Evolutionary conservation across 2,888 invertebrate genomes (phyloP).

Genomic region (Tetropium fuscum): DNA sequence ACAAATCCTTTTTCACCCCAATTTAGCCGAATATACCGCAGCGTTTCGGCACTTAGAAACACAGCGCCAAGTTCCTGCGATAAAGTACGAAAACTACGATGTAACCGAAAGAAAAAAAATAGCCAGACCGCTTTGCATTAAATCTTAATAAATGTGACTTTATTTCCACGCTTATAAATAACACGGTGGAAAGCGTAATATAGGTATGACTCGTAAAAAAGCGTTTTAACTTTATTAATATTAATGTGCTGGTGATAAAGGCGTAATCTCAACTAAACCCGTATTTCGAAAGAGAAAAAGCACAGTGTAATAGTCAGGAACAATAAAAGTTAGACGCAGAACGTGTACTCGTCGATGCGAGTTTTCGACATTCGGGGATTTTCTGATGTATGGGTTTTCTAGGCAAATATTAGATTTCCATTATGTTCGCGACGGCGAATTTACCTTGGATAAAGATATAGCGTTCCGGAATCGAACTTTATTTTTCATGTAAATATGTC

Average conservation of each 20-base stretch:
- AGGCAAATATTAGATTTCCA: constrained; percentile 22
- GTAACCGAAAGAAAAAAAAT: constrained; percentile 24
- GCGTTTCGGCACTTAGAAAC: too few species aligned
- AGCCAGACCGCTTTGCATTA: constrained; percentile 27
- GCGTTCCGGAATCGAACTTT: constrained; percentile 11
- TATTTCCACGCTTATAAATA: constrained; percentile 50
- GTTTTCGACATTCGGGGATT: constrained; percentile 1
- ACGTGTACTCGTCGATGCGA: neutral
- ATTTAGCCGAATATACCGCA: too few species aligned
- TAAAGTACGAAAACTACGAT: neutral
- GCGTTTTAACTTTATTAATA: constrained; percentile 56
- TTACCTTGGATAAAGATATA: constrained; percentile 5
- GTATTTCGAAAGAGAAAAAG: constrained; percentile 34
- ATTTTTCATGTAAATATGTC: constrained; percentile 6
- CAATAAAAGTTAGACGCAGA: neutral
- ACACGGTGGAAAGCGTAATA: constrained; percentile 49
- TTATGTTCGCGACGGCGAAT: constrained; percentile 13
- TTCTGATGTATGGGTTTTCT: constrained; percentile 10
- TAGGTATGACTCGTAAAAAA: constrained; percentile 53
- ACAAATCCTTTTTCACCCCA: too few species aligned
- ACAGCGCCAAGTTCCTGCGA: neutral
- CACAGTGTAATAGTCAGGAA: constrained; percentile 31
- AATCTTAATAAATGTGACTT: constrained; percentile 44
- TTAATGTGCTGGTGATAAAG: constrained; percentile 55
- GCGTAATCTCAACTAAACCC: constrained; percentile 44